Percentiles rank a stretch among this genome's conserved stretches.
Conservation (phyloP, 92 coral and sea anemone genomes). For the Umimayanthus kanabou region DNA sequence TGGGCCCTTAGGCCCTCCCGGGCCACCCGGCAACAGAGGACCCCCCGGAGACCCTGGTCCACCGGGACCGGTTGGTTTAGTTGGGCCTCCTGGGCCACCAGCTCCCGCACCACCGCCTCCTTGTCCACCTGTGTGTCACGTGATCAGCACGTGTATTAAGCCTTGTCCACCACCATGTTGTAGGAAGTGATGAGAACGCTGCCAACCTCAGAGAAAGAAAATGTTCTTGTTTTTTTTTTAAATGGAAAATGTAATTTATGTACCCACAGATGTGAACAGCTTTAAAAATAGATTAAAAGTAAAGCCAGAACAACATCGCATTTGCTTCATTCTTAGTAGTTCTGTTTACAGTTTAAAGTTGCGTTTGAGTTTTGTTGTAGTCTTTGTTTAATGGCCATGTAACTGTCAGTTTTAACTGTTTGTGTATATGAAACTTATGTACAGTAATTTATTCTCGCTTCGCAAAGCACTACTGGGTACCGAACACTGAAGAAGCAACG, state of each 20-base stretch:
- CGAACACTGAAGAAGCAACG: too few relatives aligned
- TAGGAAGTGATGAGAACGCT: background rate
- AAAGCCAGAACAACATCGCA: background rate
- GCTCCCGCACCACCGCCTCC: constrained; percentile 18
- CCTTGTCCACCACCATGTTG: constrained; percentile 39
- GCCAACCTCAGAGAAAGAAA: too few relatives aligned
- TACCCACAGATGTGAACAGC: background rate
- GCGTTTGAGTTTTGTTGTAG: background rate
- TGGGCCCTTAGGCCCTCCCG: constrained; percentile 61
- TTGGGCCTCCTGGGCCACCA: constrained; percentile 26
- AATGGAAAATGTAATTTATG: background rate
- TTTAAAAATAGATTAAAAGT: background rate
- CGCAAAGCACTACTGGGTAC: too few relatives aligned
- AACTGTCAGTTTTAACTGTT: too few relatives aligned
- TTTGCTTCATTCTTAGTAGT: background rate
- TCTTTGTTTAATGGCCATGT: background rate
- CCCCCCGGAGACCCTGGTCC: constrained; percentile 41
- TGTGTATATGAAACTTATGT: background rate
- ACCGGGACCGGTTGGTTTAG: constrained; percentile 14
- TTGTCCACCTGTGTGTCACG: constrained; percentile 34
- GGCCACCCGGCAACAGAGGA: constrained; percentile 53
- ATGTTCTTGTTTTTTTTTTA: too few relatives aligned
- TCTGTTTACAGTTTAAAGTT: background rate
- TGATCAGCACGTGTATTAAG: constrained; percentile 8
- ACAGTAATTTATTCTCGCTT: background rate